Percentiles rank a stretch among this genome's conserved stretches.
Conservation (phyloP, 1,140 invertebrate species). For the Temnothorax longispinosus region DNA sequence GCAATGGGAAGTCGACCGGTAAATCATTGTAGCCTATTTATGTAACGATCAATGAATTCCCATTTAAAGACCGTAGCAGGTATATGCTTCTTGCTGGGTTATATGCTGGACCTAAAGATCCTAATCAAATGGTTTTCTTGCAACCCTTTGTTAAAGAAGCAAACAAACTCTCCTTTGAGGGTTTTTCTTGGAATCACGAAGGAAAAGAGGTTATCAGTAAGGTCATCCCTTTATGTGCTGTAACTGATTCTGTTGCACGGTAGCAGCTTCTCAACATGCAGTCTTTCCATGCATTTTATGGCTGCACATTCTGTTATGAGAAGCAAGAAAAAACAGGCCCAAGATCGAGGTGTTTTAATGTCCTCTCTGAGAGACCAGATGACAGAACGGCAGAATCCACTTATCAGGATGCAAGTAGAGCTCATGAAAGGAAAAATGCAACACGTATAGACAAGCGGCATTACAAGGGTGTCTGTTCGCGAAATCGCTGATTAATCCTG, state of each 20-base stretch:
- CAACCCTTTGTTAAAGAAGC: conserved; percentile 56
- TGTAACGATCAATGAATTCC: conserved; percentile 51
- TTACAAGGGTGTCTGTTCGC: conserved; percentile 3
- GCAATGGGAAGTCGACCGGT: conserved; percentile 19
- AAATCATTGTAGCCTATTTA: conserved; percentile 47
- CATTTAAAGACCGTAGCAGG: conserved; percentile 42
- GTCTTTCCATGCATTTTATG: conserved; percentile 52
- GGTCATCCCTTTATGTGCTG: conserved; percentile 44
- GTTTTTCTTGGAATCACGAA: conserved; percentile 51
- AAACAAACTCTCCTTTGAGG: conserved; percentile 49
- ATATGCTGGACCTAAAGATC: conserved; percentile 47
- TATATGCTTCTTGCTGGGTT: conserved; percentile 60
- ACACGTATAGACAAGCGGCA: neutral
- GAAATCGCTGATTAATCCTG: too few species aligned
- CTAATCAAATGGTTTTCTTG: conserved; percentile 63
- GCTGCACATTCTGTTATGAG: conserved; percentile 63
- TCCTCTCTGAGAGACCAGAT: conserved; percentile 13
- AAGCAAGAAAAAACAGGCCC: conserved; percentile 24
- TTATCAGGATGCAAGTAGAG: conserved; percentile 16
- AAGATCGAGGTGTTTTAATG: conserved; percentile 12
- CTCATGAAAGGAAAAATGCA: conserved; percentile 22
- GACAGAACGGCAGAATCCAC: conserved; percentile 24
- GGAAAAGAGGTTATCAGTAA: conserved; percentile 52
- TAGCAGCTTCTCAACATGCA: conserved; percentile 55
- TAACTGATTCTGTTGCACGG: conserved; percentile 61